Evolutionary conservation across 1,140 invertebrate species (phyloP), one percentile per base, ranked within the genome.

Genomic region (Radopholus similis): DNA sequence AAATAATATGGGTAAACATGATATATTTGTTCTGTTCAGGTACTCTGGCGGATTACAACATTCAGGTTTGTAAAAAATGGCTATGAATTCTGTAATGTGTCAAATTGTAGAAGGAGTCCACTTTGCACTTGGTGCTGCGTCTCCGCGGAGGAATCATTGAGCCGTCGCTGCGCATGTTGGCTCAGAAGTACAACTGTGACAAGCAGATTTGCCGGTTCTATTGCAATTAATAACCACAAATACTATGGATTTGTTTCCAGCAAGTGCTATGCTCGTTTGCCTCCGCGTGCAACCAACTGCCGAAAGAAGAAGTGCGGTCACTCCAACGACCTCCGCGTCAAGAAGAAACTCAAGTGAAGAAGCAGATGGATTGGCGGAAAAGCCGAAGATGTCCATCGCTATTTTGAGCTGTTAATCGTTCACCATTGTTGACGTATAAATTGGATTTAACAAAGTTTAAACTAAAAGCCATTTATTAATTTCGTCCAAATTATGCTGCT

Each of bases 271-370:
- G 95, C 95, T 76, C 89, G 95, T 83, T 90, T 98, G 74, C 95
- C 97, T 84, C 94, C 92, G 63, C 85, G 93, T 85, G 95, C 95
- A 23, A 97, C 93, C 63, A 98, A 98, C 85, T 99, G 95, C 85
- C 90, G 95, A 70, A 98, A 98, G 86, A 93, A 92, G 86, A 97
- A 97, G 85, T 98, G 95, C 87, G 95, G 96, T 68, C 95, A 97
- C 85, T 97, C 93, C 71, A 97, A 94, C 86, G 96, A 98, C 85
- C 89, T 98, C 82, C 89, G 95, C 82, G 93, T 95, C 79, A 99
- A 99, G 87, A 99, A 99, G 94, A 97, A 97, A 91, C 86, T 97
- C 85, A 98, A 98, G 89, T 93, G 93, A 86, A 9, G 26, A 49
- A 49, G 44, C 44, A 15, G n/a, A 23, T 8, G 44, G n/a, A 15